Percentiles rank a stretch among this genome's conserved stretches.
phyloP scores from a whole-genome alignment of 1,140 invertebrate species.

The Aphis craccivora region DNA sequence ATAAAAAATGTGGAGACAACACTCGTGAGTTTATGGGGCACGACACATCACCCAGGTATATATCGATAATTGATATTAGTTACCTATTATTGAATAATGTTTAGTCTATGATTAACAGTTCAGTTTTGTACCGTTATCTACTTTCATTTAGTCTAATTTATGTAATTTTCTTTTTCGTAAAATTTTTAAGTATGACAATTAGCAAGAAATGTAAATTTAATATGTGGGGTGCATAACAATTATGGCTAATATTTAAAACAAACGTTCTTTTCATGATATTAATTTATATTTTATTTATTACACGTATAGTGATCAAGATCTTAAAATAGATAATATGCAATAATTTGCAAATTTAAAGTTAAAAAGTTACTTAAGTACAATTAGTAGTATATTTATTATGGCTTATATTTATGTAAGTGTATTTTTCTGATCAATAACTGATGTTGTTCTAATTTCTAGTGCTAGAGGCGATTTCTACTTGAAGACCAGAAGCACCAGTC shows the following conservation, averaged over 20 bases:
- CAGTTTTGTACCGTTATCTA: background rate
- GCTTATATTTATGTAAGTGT: background rate
- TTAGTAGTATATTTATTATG: background rate
- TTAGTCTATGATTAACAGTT: background rate
- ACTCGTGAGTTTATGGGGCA: constrained; percentile 60
- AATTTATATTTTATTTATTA: too few relatives aligned
- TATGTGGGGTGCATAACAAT: too few relatives aligned
- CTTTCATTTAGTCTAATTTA: background rate
- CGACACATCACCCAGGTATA: constrained; percentile 58
- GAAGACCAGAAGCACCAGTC: background rate
- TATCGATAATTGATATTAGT: background rate
- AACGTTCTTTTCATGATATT: too few relatives aligned
- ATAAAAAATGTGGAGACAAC: constrained; percentile 50
- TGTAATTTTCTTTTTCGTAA: too few relatives aligned
- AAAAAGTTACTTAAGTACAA: background rate
- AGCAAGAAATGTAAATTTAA: too few relatives aligned
- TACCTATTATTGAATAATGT: background rate
- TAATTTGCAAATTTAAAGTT: too few relatives aligned
- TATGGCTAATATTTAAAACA: too few relatives aligned
- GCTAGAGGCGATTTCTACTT: background rate
- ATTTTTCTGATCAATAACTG: background rate
- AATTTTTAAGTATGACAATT: too few relatives aligned
- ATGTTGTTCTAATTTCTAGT: background rate
- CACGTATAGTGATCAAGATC: too few relatives aligned
- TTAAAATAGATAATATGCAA: too few relatives aligned